phyloP scores from a whole-genome alignment of 2,113 vertebrate genomes.

The Peucedramus taeniatus region DNA sequence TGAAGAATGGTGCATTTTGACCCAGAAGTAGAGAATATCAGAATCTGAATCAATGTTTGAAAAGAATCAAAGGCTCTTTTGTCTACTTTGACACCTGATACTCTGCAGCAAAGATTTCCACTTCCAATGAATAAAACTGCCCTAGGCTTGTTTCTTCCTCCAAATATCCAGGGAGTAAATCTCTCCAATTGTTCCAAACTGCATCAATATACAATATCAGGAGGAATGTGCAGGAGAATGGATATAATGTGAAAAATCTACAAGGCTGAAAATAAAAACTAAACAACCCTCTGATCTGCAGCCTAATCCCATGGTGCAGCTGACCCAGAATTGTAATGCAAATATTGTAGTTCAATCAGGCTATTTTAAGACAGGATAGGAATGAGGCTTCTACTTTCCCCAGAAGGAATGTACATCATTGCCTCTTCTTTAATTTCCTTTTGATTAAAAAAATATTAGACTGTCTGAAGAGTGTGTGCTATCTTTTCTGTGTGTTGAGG shows the following conservation, averaged over 20 bases:
- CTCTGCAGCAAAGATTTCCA: conserved; percentile 12
- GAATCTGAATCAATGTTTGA: not conserved
- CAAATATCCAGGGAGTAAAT: conserved; percentile 1
- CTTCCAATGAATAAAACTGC: not conserved
- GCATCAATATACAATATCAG: not conserved
- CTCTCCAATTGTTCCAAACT: conserved; percentile 2
- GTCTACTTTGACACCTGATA: conserved; percentile 42
- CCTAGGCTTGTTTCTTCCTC: conserved; percentile 18
- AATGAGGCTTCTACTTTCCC: conserved; percentile 50
- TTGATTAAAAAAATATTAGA: conserved; percentile 76
- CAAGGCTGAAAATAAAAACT: conserved; percentile 53
- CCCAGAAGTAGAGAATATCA: not conserved
- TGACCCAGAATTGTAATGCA: conserved; percentile 71
- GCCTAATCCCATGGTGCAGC: conserved; percentile 48
- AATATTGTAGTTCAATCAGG: conserved; percentile 62
- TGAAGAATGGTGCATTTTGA: not conserved
- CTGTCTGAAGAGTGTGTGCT: conserved; percentile 59
- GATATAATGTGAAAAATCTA: conserved; percentile 42
- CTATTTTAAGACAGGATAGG: conserved; percentile 67
- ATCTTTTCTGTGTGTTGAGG: conserved; percentile 25
- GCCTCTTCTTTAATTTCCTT: conserved; percentile 72
- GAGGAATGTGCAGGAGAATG: conserved; percentile 16
- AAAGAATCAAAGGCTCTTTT: conserved; percentile 44
- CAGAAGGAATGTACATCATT: conserved; percentile 67
- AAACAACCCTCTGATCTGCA: conserved; percentile 43